These are phyloP conservation scores for Bellardia pandia DNA, from an alignment of 2,888 invertebrate species.

Conservation along the genomic window DNA sequence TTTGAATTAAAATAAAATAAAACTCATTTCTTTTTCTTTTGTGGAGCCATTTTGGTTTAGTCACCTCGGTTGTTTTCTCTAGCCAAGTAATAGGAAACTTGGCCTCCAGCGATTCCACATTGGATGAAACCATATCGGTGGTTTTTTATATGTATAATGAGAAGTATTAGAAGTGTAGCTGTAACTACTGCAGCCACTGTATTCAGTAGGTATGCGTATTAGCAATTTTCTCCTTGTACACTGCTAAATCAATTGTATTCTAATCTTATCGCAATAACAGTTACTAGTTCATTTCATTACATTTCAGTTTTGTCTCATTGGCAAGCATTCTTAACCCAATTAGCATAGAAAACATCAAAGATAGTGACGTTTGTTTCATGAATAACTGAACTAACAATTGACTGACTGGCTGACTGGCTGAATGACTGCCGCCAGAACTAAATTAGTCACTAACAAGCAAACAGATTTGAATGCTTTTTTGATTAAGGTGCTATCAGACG, in stretches of 20 bases:
- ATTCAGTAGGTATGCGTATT: not conserved
- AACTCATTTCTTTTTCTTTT: no score
- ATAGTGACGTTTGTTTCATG: slow-evolving; percentile 25
- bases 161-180: not conserved
- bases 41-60: no score
- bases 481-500: no score
- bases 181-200: not conserved
- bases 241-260: slow-evolving; percentile 30
- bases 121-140: no score
- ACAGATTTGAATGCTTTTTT: not conserved
- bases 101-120: no score
- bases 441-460: not conserved
- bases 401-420: slow-evolving; percentile 5
- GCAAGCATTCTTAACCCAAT: slow-evolving; percentile 46
- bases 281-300: slow-evolving; percentile 35
- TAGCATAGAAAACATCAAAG: slow-evolving; percentile 42
- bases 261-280: slow-evolving; percentile 51
- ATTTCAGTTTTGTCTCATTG: slow-evolving; percentile 26
- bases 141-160: no score
- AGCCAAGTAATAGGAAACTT: no score
- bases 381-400: slow-evolving; percentile 3
- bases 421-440: not conserved
- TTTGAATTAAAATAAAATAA: no score
- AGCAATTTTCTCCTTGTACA: not conserved
- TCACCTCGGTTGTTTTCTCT: no score